phyloP scores from a whole-genome alignment of 2,888 invertebrate genomes.

The Seira sanloemensis region DNA sequence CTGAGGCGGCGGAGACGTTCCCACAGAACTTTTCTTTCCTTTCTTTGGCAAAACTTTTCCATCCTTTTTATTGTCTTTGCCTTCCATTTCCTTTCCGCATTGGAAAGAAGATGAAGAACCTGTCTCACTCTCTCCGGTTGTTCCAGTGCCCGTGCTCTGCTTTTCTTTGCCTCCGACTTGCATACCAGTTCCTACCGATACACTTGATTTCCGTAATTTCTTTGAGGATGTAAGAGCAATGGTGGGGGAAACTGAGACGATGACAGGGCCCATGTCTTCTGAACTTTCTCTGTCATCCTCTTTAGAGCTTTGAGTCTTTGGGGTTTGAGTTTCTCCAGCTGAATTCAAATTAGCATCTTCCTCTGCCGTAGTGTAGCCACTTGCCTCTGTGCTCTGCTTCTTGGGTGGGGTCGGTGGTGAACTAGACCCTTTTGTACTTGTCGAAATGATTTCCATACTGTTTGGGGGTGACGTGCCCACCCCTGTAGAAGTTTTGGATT shows the following conservation, averaged over 20 bases:
- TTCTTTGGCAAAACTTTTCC: background rate
- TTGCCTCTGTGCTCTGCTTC: background rate
- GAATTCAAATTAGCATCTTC: background rate
- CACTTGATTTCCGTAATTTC: constrained; percentile 6
- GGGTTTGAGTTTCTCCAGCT: background rate
- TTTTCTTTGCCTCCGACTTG: constrained; percentile 37
- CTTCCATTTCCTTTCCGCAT: constrained; percentile 43
- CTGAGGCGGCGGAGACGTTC: constrained; percentile 91
- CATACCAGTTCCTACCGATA: constrained; percentile 30
- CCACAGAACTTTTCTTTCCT: constrained; percentile 79
- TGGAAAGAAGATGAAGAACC: constrained; percentile 43
- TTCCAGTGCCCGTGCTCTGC: constrained; percentile 19
- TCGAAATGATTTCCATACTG: constrained; percentile 19
- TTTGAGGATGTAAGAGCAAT: constrained; percentile 7
- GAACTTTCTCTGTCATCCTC: constrained; percentile 1
- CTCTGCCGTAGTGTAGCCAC: background rate
- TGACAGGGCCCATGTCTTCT: background rate
- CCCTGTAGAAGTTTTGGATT: constrained; percentile 77
- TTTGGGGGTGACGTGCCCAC: constrained; percentile 81
- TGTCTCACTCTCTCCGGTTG: constrained; percentile 28
- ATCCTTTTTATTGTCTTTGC: constrained; percentile 26
- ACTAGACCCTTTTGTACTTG: background rate
- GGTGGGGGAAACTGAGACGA: background rate
- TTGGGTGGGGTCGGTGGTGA: constrained; percentile 25
- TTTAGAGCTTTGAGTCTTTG: background rate